These are phyloP conservation scores for Bryconaethiops microstoma DNA, from an alignment of 2,797 vertebrate genomes.

Conservation along the genomic window DNA sequence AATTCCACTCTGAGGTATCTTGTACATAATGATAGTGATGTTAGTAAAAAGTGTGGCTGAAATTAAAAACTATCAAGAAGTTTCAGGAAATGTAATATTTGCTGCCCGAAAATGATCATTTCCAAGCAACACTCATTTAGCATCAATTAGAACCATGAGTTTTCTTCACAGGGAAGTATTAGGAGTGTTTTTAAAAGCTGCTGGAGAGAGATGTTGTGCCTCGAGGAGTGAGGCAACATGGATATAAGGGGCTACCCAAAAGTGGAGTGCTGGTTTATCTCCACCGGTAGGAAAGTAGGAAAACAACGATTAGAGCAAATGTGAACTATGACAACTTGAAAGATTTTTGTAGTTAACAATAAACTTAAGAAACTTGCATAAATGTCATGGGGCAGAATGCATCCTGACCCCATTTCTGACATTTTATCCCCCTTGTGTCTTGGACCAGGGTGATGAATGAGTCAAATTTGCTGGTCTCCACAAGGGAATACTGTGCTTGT, in stretches of 20 bases:
- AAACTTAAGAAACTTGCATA: background rate
- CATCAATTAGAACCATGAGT: too few relatives aligned
- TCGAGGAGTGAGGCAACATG: background rate
- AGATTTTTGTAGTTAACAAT: background rate
- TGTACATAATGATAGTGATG: background rate
- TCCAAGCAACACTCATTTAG: too few relatives aligned
- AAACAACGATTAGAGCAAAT: background rate
- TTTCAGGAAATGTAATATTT: background rate
- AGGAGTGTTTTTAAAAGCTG: background rate
- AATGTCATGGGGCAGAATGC: background rate
- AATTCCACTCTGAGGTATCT: background rate
- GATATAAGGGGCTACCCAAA: too few relatives aligned
- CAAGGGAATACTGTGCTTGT: conserved; percentile 7
- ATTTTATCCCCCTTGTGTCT: conserved; percentile 26
- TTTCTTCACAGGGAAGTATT: too few relatives aligned
- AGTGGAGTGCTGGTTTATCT: background rate
- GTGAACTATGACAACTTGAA: background rate
- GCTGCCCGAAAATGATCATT: too few relatives aligned
- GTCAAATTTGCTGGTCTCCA: conserved; percentile 15
- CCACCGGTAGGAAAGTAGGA: background rate
- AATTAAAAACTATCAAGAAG: background rate
- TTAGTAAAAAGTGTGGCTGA: background rate
- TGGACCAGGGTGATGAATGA: conserved; percentile 27
- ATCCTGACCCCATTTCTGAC: conserved; percentile 33
- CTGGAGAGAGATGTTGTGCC: background rate